Conservation (phyloP, 64 coral and sea anemone genomes). For the Cladopsammia gracilis region DNA sequence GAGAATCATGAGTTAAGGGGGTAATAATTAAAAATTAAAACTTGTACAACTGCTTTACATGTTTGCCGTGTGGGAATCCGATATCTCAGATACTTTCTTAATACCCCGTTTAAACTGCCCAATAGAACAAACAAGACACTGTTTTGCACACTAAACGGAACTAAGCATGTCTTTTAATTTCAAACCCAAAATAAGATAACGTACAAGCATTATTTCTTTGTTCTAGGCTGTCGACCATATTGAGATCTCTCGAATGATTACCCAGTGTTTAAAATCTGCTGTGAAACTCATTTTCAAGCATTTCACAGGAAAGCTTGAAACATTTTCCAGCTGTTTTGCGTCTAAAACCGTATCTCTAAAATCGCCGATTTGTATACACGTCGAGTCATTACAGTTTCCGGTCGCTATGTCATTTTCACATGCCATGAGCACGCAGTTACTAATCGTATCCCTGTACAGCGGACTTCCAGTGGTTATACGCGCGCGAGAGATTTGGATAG, state of each 20-base stretch:
- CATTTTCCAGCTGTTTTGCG: background rate
- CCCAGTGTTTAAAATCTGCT: conserved; percentile 29
- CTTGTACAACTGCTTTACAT: no score
- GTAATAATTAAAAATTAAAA: no score
- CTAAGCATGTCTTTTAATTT: no score
- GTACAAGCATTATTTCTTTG: background rate
- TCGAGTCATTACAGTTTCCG: background rate
- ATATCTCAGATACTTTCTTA: no score
- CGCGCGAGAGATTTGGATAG: conserved; percentile 11
- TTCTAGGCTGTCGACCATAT: conserved; percentile 10
- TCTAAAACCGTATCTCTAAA: conserved; percentile 59
- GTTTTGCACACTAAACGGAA: no score
- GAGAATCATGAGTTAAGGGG: no score
- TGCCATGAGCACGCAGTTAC: background rate
- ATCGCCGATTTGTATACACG: background rate
- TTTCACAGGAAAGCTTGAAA: conserved; percentile 41
- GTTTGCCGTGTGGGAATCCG: no score
- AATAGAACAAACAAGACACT: no score
- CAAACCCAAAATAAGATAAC: no score
- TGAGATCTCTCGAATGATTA: conserved; percentile 65
- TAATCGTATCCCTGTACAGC: background rate
- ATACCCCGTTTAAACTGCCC: no score
- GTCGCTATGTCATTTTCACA: conserved; percentile 6
- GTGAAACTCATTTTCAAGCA: conserved; percentile 48
- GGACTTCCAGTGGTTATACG: conserved; percentile 23